A percentile compares a stretch with the other conserved stretches of the same genome.
Conservation (phyloP, 2,888 invertebrate species). For the Drosophila demipolita region DNA sequence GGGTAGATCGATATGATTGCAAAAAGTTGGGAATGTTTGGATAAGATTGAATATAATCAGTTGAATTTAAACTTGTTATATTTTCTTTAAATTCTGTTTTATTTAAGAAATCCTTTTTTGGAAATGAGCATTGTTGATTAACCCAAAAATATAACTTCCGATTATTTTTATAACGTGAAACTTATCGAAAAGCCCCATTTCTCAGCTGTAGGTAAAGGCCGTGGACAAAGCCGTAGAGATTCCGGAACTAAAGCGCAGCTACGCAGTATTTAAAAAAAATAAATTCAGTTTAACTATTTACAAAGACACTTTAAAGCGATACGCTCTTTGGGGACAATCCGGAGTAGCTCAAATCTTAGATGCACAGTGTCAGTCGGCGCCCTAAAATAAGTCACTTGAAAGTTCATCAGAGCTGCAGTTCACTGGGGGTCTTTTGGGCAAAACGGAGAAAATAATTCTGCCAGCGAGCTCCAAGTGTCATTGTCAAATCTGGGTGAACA, state of each 20-base stretch:
- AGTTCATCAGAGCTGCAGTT: conserved; percentile 62
- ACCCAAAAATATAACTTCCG: neutral
- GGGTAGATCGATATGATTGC: conserved; percentile 10
- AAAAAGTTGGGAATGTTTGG: no score
- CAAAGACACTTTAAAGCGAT: conserved; percentile 16
- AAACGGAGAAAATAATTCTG: conserved; percentile 34
- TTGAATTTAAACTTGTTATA: neutral
- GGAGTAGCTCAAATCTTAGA: neutral
- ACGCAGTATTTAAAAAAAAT: conserved; percentile 27
- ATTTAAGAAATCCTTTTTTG: neutral
- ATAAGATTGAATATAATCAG: neutral
- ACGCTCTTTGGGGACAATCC: conserved; percentile 3
- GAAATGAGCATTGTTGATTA: neutral
- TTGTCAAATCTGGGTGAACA: conserved; percentile 17
- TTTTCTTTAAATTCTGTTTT: neutral
- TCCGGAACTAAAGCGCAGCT: conserved; percentile 4
- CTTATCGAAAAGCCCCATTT: conserved; percentile 7
- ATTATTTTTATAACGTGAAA: neutral
- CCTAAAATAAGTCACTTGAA: conserved; percentile 65
- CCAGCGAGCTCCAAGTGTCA: conserved; percentile 33
- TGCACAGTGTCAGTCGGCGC: conserved; percentile 17
- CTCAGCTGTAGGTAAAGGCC: neutral
- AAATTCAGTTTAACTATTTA: conserved; percentile 20
- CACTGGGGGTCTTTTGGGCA: conserved; percentile 46
- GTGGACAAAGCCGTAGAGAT: conserved; percentile 1